Conservation (phyloP, 2,888 invertebrate species). For the Cheilosia variabilis region DNA sequence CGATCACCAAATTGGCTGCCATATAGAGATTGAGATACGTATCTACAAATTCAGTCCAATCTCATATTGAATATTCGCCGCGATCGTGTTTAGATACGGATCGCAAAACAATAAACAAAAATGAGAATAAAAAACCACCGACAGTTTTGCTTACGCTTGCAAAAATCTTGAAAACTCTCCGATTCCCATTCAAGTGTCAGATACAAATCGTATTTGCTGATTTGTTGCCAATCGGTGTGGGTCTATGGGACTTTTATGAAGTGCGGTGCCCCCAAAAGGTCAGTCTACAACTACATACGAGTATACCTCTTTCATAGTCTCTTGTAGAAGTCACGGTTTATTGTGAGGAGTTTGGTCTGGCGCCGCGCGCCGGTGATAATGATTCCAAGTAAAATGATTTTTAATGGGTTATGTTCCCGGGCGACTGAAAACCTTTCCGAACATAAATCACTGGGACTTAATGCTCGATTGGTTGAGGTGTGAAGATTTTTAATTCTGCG, state of each 20-base stretch:
- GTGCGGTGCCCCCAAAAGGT: constrained; percentile 45
- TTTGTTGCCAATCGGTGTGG: constrained; percentile 51
- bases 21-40: background rate
- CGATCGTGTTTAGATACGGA: constrained; percentile 33
- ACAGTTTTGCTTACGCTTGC: background rate
- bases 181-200: constrained; percentile 63
- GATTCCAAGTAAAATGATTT: constrained; percentile 21
- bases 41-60: constrained; percentile 22
- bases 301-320: constrained; percentile 4
- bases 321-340: constrained; percentile 5
- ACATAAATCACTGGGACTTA: background rate
- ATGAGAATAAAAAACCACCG: background rate
- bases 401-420: constrained; percentile 20
- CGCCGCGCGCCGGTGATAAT: constrained; percentile 49
- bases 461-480: no score
- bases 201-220: constrained; percentile 60
- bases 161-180: constrained; percentile 31
- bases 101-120: background rate
- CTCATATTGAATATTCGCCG: constrained; percentile 23
- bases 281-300: constrained; percentile 11
- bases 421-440: constrained; percentile 42
- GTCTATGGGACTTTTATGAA: background rate
- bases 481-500: no score
- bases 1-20: constrained; percentile 38
- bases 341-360: constrained; percentile 19